phyloP scores from a whole-genome alignment of 2,797 vertebrate genomes.

The Anas bahamensis region DNA sequence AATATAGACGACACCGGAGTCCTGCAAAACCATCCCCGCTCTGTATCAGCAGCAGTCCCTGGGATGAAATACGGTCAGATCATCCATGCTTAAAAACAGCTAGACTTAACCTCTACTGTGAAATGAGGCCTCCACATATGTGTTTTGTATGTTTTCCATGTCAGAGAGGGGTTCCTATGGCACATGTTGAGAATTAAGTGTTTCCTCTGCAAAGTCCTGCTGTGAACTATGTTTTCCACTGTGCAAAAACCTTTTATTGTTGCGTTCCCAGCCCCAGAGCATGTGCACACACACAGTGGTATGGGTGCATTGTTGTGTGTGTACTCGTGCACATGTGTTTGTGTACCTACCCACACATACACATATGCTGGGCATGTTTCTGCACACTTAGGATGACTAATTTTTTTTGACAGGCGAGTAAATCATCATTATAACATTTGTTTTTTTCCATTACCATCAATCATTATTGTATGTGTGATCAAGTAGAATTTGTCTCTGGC shows the following conservation, averaged over 20 bases:
- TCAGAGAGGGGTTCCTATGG: rapidly evolving
- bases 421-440: conserved; percentile 53
- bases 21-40: not conserved
- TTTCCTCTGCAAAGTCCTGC: not conserved
- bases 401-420: conserved; percentile 56
- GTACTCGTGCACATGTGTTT: not conserved
- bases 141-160: not conserved
- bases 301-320: not conserved
- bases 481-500: conserved; percentile 52
- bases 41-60: not conserved
- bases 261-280: not conserved
- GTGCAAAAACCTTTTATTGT: not conserved
- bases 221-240: not conserved
- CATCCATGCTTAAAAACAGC: not conserved
- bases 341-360: not conserved
- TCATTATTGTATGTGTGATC: conserved; percentile 47
- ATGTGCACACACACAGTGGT: rapidly evolving
- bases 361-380: not conserved
- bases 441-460: conserved; percentile 60
- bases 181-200: not conserved
- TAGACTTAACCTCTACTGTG: not conserved
- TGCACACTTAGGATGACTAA: not conserved
- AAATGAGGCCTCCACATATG: not conserved
- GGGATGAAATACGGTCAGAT: not conserved
- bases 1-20: not conserved